Evolutionary conservation across 1,140 invertebrate species (phyloP).

Genomic region (Bilobella aurantiaca): DNA sequence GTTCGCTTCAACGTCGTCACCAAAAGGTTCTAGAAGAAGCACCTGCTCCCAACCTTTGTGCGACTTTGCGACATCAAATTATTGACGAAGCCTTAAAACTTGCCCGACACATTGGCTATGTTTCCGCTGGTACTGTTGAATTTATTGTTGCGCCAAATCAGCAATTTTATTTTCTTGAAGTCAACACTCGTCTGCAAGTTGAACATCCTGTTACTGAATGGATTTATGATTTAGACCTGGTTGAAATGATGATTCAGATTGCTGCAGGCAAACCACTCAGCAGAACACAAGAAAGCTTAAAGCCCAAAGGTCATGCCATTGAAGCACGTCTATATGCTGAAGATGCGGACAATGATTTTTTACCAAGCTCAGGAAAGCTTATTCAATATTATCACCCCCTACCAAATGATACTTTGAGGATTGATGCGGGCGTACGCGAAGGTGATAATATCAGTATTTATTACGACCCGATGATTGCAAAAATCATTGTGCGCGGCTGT

Average conservation of each 20-base stretch:
- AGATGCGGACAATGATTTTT: constrained; percentile 68
- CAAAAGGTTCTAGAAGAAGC: constrained; percentile 99
- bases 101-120: constrained; percentile 82
- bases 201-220: constrained; percentile 98
- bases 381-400: no score
- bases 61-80: constrained; percentile 61
- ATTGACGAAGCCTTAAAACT: constrained; percentile 85
- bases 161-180: constrained; percentile 98
- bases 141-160: constrained; percentile 58
- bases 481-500: constrained; percentile 87
- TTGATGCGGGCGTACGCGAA: no score
- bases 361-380: constrained; percentile 56
- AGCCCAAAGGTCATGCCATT: constrained; percentile 67
- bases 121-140: constrained; percentile 92
- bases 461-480: constrained; percentile 99
- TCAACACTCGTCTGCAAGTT: constrained; percentile 89
- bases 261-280: no score
- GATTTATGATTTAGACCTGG: constrained; percentile 72
- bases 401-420: no score
- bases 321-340: constrained; percentile 96
- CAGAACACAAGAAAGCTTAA: no score
- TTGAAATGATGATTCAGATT: constrained; percentile 97
- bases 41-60: constrained; percentile 74
- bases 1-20: constrained; percentile 89
- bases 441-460: constrained; percentile 78